Percentiles rank a stretch among this genome's conserved stretches.
These are phyloP conservation scores for Vannuccia rotundouncinata DNA, from an alignment of 2,888 invertebrate genomes.

Conservation along the genomic window DNA sequence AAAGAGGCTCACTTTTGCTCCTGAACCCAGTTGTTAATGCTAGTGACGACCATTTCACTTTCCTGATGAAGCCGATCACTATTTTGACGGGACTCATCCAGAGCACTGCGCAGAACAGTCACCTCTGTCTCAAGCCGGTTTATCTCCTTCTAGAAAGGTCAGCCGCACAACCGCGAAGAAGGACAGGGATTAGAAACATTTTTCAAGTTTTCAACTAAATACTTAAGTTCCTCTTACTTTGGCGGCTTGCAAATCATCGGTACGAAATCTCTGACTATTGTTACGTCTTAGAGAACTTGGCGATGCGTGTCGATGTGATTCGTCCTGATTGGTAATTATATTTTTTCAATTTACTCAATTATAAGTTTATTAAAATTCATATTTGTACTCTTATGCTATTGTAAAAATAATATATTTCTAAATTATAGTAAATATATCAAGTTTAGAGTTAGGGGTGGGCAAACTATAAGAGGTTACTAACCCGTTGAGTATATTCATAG, in stretches of 20 bases:
- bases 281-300: no score
- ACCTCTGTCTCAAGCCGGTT: not conserved
- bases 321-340: no score
- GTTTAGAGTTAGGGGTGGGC: not conserved
- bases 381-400: not conserved
- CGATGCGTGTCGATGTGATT: no score
- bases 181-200: no score
- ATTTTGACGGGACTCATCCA: conserved; percentile 53
- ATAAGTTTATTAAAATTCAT: not conserved
- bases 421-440: no score
- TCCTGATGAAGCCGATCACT: conserved; percentile 53
- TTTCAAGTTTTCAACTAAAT: no score
- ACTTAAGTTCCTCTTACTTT: no score
- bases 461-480: not conserved
- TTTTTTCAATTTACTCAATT: no score
- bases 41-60: conserved; percentile 55
- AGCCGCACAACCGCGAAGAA: no score
- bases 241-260: no score
- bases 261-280: no score
- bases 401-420: not conserved
- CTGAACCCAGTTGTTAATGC: conserved; percentile 55
- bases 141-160: conserved; percentile 10
- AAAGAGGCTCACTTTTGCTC: conserved; percentile 50
- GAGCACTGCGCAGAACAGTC: conserved; percentile 45
- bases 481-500: not conserved